Evolutionary conservation across 1,140 invertebrate genomes (phyloP).

Genomic region (Drosophila sulfurigaster): DNA sequence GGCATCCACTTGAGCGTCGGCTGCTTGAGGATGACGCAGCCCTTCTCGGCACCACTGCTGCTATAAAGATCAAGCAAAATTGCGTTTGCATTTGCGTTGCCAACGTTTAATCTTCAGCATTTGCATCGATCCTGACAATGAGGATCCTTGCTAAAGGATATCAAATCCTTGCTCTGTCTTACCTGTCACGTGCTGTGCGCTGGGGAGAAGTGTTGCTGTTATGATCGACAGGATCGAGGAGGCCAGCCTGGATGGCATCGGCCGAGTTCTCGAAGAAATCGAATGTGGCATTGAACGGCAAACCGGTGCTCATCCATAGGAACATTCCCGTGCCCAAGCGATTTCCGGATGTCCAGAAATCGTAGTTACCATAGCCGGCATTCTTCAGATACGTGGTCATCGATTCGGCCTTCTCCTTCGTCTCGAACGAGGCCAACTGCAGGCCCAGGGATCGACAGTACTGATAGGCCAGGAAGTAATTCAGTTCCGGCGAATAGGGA

Average conservation of each 20-base stretch:
- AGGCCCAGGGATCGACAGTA: slow-evolving; percentile 94
- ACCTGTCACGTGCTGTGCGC: slow-evolving; percentile 91
- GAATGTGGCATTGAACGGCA: slow-evolving; percentile 94
- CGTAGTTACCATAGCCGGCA: slow-evolving; percentile 92
- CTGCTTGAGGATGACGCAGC: slow-evolving; percentile 91
- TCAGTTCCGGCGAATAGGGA: slow-evolving; percentile 93
- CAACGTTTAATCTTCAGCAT: slow-evolving; percentile 10
- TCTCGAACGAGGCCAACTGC: slow-evolving; percentile 93
- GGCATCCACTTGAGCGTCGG: slow-evolving; percentile 92
- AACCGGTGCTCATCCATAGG: slow-evolving; percentile 94
- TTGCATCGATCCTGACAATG: background rate
- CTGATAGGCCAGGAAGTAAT: slow-evolving; percentile 94
- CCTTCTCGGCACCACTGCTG: slow-evolving; percentile 88
- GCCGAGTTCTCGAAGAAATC: slow-evolving; percentile 90
- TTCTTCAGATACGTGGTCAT: slow-evolving; percentile 93
- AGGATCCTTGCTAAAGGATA: background rate
- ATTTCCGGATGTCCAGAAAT: slow-evolving; percentile 96
- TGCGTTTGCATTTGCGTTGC: slow-evolving; percentile 16
- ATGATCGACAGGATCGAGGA: slow-evolving; percentile 86
- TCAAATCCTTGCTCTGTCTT: slow-evolving; percentile 59
- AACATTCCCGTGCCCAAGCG: slow-evolving; percentile 94
- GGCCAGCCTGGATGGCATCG: slow-evolving; percentile 86
- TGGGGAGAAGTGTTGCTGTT: slow-evolving; percentile 90
- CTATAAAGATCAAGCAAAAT: slow-evolving; percentile 68
- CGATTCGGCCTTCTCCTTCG: slow-evolving; percentile 93